Base-by-base conservation (phyloP, 2,113 vertebrate genomes). In the Lycaon pictus region DNA sequence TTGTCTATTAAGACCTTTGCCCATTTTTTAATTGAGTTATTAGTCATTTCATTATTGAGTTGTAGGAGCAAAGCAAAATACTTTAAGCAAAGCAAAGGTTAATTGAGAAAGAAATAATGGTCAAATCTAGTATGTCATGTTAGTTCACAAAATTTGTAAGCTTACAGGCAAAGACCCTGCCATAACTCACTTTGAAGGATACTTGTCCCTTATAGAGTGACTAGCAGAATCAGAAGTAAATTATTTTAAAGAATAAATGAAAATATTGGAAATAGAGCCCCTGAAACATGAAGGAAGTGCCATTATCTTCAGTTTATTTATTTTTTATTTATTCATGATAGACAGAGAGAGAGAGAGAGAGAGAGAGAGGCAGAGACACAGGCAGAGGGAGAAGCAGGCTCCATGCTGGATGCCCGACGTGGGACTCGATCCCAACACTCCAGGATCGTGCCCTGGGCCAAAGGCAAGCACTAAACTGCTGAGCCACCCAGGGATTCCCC, bases 21-120 rank as follows among this genome's bases (percentile, higher is more conserved):
- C 63, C 71, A 80, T 88, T 94, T 97, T 71, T 97, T 72, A 95
- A 95, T 60, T 95, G 81, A 35, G 27, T 62, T 97, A 69, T 90
- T 93, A 95, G 79, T 74, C 76, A 84, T 84, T 95, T 74, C 63
- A 85, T 88, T 83, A 84, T 5, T 60, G n/a, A 97, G 17, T 90
- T 95, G 67, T 27, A 96, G 29, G 51, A 79, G 55, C 29, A 93
- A 96, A 95, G 77, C 19, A 67, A 94, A 97, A 96, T 65, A 87
- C 37, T 32, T 79, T 83, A 95, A 79, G 60, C 55, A 96, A 87
- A 85, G 85, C 15, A 65, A 92, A 96, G 43, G 82, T 80, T 93
- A 92, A 90, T 4, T 93, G 65, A 77, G 51, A 86, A 93, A 95
- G 20, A 95, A 88, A 96, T 48, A 86, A 72, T 37, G 58, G 48